Evolutionary conservation across 1,140 invertebrate species (phyloP).

Genomic region (Heterodera carotae): DNA sequence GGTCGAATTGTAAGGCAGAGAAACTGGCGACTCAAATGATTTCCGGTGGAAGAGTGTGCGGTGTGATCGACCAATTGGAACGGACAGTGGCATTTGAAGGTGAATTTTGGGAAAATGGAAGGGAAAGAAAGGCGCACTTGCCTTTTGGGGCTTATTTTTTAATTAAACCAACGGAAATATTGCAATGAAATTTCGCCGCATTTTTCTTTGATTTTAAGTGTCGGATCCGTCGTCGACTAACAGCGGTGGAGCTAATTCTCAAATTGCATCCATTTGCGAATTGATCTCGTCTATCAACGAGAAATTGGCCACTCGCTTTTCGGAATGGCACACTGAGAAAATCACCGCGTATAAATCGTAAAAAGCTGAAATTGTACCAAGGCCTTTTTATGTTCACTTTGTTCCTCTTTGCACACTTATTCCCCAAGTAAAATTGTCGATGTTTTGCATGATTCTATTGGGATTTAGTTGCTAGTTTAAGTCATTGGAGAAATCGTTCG

Average conservation of each 20-base stretch:
- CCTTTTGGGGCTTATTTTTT: too few relatives aligned
- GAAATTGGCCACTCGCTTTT: conserved; percentile 32
- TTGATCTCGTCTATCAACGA: conserved; percentile 39
- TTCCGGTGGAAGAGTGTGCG: conserved; percentile 91
- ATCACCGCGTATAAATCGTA: conserved; percentile 30
- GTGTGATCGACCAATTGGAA: conserved; percentile 96
- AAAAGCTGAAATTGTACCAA: too few relatives aligned
- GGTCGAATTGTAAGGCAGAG: too few relatives aligned
- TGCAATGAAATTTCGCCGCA: not conserved
- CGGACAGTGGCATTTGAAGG: conserved; percentile 96
- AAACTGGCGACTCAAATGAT: conserved; percentile 99
- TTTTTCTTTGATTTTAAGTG: conserved; percentile 26
- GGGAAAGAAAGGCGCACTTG: conserved; percentile 15
- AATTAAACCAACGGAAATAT: conserved; percentile 16
- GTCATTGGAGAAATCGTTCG: too few relatives aligned
- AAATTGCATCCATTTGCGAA: conserved; percentile 49
- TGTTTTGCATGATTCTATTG: too few relatives aligned
- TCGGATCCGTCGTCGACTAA: conserved; percentile 26
- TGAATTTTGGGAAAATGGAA: conserved; percentile 67
- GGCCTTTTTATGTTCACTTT: too few relatives aligned
- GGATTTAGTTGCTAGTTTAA: too few relatives aligned
- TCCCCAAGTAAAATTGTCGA: too few relatives aligned
- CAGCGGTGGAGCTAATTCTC: conserved; percentile 23
- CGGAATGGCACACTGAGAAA: conserved; percentile 41
- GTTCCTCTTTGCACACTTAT: too few relatives aligned